Percentiles rank a stretch among this genome's conserved stretches.
phyloP scores from a whole-genome alignment of 2,113 vertebrate species.

The Parotia lawesii region DNA sequence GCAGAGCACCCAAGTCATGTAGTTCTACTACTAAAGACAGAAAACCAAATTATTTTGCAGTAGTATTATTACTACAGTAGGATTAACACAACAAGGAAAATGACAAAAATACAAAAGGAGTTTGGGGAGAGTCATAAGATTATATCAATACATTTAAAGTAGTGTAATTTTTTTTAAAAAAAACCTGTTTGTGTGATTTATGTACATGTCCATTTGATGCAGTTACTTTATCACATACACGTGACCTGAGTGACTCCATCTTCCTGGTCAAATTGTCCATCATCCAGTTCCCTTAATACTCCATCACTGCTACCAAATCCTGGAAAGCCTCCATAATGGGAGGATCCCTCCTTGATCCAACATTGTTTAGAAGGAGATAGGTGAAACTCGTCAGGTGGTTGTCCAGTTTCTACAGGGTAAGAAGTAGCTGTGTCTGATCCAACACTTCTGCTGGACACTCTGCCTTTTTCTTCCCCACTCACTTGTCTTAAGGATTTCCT shows the following conservation, averaged over 20 bases:
- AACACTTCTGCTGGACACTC: slow-evolving; percentile 47
- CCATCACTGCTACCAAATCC: slow-evolving; percentile 79
- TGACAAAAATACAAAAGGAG: background rate
- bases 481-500: slow-evolving; percentile 60
- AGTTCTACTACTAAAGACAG: background rate
- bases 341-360: slow-evolving; percentile 52
- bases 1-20: background rate
- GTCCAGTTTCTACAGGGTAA: background rate
- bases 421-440: slow-evolving; percentile 50
- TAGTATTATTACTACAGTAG: slow-evolving; percentile 43
- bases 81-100: background rate
- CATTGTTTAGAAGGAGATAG: slow-evolving; percentile 24
- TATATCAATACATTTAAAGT: background rate
- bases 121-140: background rate
- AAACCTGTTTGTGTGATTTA: background rate
- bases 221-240: slow-evolving; percentile 80
- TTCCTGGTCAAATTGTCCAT: slow-evolving; percentile 89
- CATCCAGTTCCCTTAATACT: slow-evolving; percentile 84
- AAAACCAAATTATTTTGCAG: background rate
- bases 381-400: slow-evolving; percentile 1
- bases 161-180: background rate
- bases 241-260: slow-evolving; percentile 94
- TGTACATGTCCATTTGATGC: slow-evolving; percentile 25
- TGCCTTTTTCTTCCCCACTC: slow-evolving; percentile 60
- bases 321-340: slow-evolving; percentile 71